Evolutionary conservation across 2,113 vertebrate species (phyloP), one percentile per base, ranked within the genome.

Genomic region (Puffinus mauretanicus): DNA sequence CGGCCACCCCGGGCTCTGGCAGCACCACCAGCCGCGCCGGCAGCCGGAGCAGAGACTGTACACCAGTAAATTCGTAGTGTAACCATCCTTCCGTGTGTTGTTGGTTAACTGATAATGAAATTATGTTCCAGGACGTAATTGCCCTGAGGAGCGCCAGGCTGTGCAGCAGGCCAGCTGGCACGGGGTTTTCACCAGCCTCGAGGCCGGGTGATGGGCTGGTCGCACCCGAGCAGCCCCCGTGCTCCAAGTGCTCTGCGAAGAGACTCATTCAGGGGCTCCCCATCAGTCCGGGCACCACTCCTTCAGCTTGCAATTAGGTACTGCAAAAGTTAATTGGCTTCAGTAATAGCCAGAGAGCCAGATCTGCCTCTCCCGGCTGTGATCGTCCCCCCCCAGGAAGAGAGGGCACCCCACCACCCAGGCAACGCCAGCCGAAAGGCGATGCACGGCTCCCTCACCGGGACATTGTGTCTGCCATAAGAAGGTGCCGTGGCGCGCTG

Each of bases 291-390:
- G 84, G 55, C 42, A 71, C 13, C 9, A 70, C 51, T 49, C 62
- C 52, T 82, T 78, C 73, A 69, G 65, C 78, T 78, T 61, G 15
- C 84, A 94, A 89, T 94, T 91, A 94, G 95, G 90, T 82, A 79
- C 61, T 62, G 71, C 13, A 73, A 55, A 80, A 77, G 61, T 70
- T 94, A 96, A 97, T 94, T 92, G 90, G 83, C 79, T 86, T 61
- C 70, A 10, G 88, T 55, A 93, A 86, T 44, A 93, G 91, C 58
- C 61, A 32, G 55, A 93, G 84, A 86, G 78, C 82, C 78, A 54
- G 42, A 80, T 72, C 88, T 32, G 66, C 94, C 95, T 75, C 91
- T 88, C 95, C 96, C 78, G 70, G 94, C 94, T 66, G 95, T 57
- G 40, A 96, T 71, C 60, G 1, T 14, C 7, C 10, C 36, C 36